Percentiles rank a stretch among this genome's conserved stretches.
Conservation (phyloP, 2,888 invertebrate genomes). For the Lampropteryx suffumata region DNA sequence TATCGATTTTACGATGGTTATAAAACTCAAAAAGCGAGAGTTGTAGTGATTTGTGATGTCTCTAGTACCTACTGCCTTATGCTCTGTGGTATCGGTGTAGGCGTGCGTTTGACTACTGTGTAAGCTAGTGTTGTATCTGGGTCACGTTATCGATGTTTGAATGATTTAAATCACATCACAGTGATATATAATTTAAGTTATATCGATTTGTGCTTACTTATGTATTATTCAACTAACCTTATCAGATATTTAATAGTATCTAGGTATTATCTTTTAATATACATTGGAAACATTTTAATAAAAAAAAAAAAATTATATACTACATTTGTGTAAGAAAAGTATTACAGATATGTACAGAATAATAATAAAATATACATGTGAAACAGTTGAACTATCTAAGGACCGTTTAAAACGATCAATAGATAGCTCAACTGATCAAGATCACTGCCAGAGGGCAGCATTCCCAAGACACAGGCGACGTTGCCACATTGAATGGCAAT, state of each 20-base stretch:
- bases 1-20: slow-evolving; percentile 57
- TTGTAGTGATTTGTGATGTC: slow-evolving; percentile 71
- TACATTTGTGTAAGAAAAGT: too few species aligned
- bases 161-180: slow-evolving; percentile 15
- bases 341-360: too few species aligned
- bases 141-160: slow-evolving; percentile 24
- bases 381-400: too few species aligned
- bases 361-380: too few species aligned
- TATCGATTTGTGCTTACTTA: slow-evolving; percentile 7
- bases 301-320: too few species aligned
- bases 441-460: too few species aligned
- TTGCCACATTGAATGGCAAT: too few species aligned
- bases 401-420: too few species aligned
- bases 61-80: slow-evolving; percentile 29
- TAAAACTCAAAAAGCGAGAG: slow-evolving; percentile 64
- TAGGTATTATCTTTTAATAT: too few species aligned
- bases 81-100: slow-evolving; percentile 47
- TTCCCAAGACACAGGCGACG: too few species aligned
- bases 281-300: too few species aligned
- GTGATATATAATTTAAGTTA: slow-evolving; percentile 3
- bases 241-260: not conserved
- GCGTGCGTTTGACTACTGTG: slow-evolving; percentile 63
- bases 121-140: slow-evolving; percentile 23
- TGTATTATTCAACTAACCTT: slow-evolving; percentile 1
- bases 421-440: too few species aligned